A percentile compares a stretch with the other conserved stretches of the same genome.
These are phyloP conservation scores for Rotaria socialis DNA, from an alignment of 2,888 invertebrate species.

Conservation along the genomic window DNA sequence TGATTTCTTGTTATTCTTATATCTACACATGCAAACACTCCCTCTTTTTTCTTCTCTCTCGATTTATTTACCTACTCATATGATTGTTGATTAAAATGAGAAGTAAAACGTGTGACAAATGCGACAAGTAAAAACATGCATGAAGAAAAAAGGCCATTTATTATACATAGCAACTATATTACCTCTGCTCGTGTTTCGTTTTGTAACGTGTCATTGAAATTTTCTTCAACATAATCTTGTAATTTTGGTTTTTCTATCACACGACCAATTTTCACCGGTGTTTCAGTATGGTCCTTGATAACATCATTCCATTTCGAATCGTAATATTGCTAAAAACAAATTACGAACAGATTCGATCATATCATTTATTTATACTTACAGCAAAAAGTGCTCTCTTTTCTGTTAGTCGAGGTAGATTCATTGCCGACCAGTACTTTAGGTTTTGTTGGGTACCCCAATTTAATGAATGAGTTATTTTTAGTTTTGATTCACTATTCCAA, in stretches of 20 bases:
- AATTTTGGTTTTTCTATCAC: background rate
- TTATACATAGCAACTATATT: background rate
- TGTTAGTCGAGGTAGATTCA: background rate
- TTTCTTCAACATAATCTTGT: background rate
- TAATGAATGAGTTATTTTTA: background rate
- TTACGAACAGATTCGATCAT: too few species aligned
- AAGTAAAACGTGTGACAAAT: background rate
- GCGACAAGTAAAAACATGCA: background rate
- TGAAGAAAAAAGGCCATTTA: background rate
- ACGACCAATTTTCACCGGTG: background rate
- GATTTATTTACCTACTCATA: too few species aligned
- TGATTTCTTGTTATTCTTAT: background rate
- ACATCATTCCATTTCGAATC: background rate
- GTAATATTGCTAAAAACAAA: background rate
- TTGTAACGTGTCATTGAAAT: background rate
- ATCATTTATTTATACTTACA: background rate
- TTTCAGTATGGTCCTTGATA: too few species aligned
- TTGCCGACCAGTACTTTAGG: background rate
- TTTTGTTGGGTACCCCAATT: background rate
- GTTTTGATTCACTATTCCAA: background rate
- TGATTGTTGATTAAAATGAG: background rate
- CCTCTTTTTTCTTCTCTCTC: background rate
- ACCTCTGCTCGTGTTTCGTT: too few species aligned
- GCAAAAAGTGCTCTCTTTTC: background rate
- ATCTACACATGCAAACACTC: too few species aligned